phyloP scores from a whole-genome alignment of 2,888 invertebrate species.

The Ernsta delagoae region DNA sequence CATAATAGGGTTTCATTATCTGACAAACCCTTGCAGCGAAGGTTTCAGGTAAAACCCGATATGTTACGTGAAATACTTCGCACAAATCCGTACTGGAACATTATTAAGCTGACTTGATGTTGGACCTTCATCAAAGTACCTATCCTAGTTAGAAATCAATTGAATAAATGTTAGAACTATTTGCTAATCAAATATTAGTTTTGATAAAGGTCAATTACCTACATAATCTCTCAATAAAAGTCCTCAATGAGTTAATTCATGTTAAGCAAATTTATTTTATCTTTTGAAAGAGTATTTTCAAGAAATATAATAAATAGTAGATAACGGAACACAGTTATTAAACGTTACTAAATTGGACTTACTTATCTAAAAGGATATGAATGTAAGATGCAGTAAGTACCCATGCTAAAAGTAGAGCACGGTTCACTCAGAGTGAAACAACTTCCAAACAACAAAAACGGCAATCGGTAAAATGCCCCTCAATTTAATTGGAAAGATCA shows the following conservation, averaged over 20 bases:
- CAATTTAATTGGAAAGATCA: conserved; percentile 48
- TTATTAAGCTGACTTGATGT: conserved; percentile 42
- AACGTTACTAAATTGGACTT: too few relatives aligned
- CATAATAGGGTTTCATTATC: conserved; percentile 26
- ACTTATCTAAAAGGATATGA: too few relatives aligned
- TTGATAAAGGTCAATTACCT: conserved; percentile 22
- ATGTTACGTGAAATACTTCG: conserved; percentile 31
- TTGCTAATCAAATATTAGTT: conserved; percentile 30
- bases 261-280: too few relatives aligned
- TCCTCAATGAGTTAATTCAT: too few relatives aligned
- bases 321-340: too few relatives aligned
- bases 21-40: conserved; percentile 14
- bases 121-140: conserved; percentile 44
- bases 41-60: conserved; percentile 19
- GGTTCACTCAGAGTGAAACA: background rate
- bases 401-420: too few relatives aligned
- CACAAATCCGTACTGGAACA: conserved; percentile 33
- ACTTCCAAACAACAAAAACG: background rate
- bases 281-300: too few relatives aligned
- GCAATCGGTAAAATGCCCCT: conserved; percentile 3
- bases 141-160: conserved; percentile 44
- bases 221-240: too few relatives aligned
- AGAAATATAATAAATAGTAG: too few relatives aligned
- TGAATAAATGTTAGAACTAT: conserved; percentile 38
- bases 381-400: too few relatives aligned